Percentiles rank a stretch among this genome's conserved stretches.
phyloP scores from a whole-genome alignment of 1,140 invertebrate species.

The Sitophilus oryzae region DNA sequence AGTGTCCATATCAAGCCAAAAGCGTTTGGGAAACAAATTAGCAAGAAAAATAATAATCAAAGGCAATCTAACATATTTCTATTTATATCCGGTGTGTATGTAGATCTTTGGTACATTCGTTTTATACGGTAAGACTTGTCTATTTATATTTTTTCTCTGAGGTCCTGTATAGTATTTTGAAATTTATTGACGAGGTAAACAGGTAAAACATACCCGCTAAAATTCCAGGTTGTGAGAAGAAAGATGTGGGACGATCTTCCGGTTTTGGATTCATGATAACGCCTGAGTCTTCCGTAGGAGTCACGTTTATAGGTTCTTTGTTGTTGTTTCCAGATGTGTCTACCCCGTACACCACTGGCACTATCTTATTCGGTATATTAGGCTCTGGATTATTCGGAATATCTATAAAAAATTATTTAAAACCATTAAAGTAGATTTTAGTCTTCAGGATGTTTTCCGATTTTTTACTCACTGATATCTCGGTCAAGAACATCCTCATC shows the following conservation, averaged over 20 bases:
- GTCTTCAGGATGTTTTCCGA: neutral
- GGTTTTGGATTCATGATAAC: slow-evolving; percentile 73
- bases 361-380: slow-evolving; percentile 12
- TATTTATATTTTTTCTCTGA: too few relatives aligned
- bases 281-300: slow-evolving; percentile 19
- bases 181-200: too few relatives aligned
- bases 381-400: neutral
- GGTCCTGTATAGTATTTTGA: too few relatives aligned
- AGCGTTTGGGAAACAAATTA: too few relatives aligned
- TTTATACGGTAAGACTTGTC: too few relatives aligned
- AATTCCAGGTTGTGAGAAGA: slow-evolving; percentile 91
- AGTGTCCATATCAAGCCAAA: too few relatives aligned
- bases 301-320: slow-evolving; percentile 9
- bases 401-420: slow-evolving; percentile 3
- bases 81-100: too few relatives aligned
- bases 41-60: too few relatives aligned
- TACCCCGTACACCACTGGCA: slow-evolving; percentile 9
- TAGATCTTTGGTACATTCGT: too few relatives aligned
- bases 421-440: neutral
- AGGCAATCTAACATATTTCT: too few relatives aligned
- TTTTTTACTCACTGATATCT: slow-evolving; percentile 9
- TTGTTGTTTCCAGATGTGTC: slow-evolving; percentile 3
- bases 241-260: slow-evolving; percentile 77
- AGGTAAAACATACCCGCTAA: slow-evolving; percentile 80
- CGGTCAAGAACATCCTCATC: slow-evolving; percentile 41